Evolutionary conservation across 2,113 vertebrate species (phyloP).

Genomic region (Furnarius figulus): DNA sequence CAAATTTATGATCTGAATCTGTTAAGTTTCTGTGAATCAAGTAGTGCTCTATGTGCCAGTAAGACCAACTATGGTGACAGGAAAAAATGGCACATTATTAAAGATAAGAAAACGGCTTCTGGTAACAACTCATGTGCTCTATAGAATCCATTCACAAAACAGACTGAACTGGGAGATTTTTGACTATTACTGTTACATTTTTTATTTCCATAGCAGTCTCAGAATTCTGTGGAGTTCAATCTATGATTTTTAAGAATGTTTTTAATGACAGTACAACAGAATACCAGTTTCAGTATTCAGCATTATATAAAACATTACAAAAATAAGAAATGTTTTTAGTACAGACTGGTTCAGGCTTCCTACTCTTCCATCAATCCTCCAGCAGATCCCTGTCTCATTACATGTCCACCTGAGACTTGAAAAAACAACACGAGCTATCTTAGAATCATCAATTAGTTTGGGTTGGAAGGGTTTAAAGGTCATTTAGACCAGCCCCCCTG

Average conservation of each 20-base stretch:
- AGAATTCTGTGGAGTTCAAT: background rate
- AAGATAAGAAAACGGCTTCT: background rate
- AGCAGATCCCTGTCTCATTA: background rate
- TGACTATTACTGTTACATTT: background rate
- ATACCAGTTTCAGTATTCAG: background rate
- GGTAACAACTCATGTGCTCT: background rate
- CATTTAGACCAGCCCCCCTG: background rate
- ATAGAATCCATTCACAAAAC: background rate
- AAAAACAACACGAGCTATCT: background rate
- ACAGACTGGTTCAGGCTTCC: background rate
- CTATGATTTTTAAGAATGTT: background rate
- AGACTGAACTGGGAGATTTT: background rate
- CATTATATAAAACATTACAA: background rate
- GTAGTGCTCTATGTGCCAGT: background rate
- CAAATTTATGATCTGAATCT: background rate
- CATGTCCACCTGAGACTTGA: background rate
- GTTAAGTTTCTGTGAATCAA: background rate
- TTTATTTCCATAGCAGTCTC: background rate
- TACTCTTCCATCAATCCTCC: background rate
- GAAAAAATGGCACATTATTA: background rate
- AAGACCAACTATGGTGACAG: accelerated
- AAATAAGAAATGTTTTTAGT: background rate
- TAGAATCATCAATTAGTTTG: background rate
- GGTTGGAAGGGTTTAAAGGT: background rate
- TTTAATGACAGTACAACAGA: background rate